A percentile compares a stretch with the other conserved stretches of the same genome.
Evolutionary conservation across 2,113 vertebrate species (phyloP).

Genomic region (Stigmatopora argus): DNA sequence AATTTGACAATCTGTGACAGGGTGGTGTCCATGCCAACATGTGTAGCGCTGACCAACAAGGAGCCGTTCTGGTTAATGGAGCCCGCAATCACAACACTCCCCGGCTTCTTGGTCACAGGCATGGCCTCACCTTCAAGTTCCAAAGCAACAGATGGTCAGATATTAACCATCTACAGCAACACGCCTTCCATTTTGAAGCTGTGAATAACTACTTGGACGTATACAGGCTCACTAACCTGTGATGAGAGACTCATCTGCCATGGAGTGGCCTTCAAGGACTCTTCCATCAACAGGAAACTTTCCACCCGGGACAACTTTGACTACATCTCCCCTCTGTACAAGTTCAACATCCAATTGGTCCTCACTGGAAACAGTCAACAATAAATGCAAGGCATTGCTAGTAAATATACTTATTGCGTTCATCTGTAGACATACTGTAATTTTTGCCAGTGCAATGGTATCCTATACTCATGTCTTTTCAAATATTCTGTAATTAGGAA

Average conservation of each 20-base stretch:
- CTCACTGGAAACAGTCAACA: constrained; percentile 71
- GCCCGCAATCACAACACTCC: constrained; percentile 89
- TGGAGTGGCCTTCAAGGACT: constrained; percentile 91
- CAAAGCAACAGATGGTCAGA: not conserved
- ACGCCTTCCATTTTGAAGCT: not conserved
- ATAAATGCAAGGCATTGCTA: not conserved
- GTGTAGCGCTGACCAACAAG: constrained; percentile 85
- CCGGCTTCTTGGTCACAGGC: constrained; percentile 92
- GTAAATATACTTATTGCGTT: not conserved
- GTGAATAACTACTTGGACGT: not conserved
- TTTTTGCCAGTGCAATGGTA: not conserved
- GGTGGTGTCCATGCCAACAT: constrained; percentile 92
- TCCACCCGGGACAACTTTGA: constrained; percentile 90
- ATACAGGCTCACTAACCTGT: constrained; percentile 73
- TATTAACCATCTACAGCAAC: not conserved
- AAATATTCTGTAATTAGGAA: not conserved
- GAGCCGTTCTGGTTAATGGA: constrained; percentile 98
- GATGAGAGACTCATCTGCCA: constrained; percentile 96
- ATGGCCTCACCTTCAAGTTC: constrained; percentile 84
- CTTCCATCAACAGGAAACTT: constrained; percentile 95
- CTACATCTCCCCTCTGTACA: constrained; percentile 90
- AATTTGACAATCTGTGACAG: constrained; percentile 96
- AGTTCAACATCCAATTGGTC: constrained; percentile 94
- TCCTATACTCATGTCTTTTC: not conserved
- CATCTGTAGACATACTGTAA: not conserved